Evolutionary conservation across 2,888 invertebrate species (phyloP).

Genomic region (Euproctis similis): DNA sequence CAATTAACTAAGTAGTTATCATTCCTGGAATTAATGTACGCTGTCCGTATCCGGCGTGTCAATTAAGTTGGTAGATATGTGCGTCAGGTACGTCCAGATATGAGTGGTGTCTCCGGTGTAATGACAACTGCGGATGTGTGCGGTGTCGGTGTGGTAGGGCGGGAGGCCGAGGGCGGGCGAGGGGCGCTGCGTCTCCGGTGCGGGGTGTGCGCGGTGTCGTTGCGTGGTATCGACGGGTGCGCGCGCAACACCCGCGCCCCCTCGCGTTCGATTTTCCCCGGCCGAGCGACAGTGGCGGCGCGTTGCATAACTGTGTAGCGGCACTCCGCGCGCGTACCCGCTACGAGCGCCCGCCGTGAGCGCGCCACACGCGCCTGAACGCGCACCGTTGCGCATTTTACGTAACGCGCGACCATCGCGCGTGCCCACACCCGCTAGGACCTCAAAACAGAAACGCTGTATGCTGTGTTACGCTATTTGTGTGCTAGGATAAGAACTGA

Average conservation of each 20-base stretch:
- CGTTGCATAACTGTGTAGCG: constrained; percentile 69
- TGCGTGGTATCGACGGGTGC: constrained; percentile 53
- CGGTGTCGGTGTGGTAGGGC: constrained; percentile 30
- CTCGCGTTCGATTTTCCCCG: constrained; percentile 58
- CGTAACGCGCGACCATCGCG: constrained; percentile 68
- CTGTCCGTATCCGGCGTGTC: constrained; percentile 14
- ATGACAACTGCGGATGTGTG: constrained; percentile 47
- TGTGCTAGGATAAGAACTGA: constrained; percentile 33
- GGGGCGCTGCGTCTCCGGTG: constrained; percentile 28
- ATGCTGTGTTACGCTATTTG: constrained; percentile 49
- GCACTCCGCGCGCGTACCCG: constrained; percentile 73
- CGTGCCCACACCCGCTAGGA: constrained; percentile 23
- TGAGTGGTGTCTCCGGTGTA: constrained; percentile 43
- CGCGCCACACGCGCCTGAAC: constrained; percentile 59
- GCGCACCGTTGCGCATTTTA: constrained; percentile 67
- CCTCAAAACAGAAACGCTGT: constrained; percentile 40
- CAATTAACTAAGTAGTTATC: constrained; percentile 25
- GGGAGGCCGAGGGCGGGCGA: constrained; percentile 20
- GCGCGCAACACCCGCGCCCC: constrained; percentile 58
- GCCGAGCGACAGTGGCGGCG: constrained; percentile 63
- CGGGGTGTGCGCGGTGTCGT: constrained; percentile 32
- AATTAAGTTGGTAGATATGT: constrained; percentile 17
- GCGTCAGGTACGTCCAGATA: constrained; percentile 28
- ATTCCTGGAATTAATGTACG: constrained; percentile 17
- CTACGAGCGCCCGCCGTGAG: constrained; percentile 68